Evolutionary conservation across 1,140 invertebrate species (phyloP), one percentile per base, ranked within the genome.

Genomic region (Calycopis cecrops): DNA sequence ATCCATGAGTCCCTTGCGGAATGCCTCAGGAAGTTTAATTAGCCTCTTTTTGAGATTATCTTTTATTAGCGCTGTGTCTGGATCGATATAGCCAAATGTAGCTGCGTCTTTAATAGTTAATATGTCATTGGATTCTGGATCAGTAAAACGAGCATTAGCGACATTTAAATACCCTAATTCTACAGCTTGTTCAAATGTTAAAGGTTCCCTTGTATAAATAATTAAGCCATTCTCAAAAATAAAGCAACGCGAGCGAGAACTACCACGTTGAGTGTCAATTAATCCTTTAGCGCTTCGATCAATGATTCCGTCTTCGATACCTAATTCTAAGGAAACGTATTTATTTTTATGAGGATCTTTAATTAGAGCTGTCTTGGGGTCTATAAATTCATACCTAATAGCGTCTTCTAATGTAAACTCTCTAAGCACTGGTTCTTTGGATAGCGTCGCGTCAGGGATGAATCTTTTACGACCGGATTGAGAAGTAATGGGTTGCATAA

Each of bases 21-120:
- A 95, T 11, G 95, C 96, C 76, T 97, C 95, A 17, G 93, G 92
- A 53, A 98, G 88, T 71, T 95, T 96, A 8, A 97, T 90, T 55
- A 97, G 82, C 71, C 93, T 92, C 67, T 93, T 92, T 71, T 95
- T 95, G 62, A 93, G 90, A 59, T 92, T 91, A 88, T 97, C 96
- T 90, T 97, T 97, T 38, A 98, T 92, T 53, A 97, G 84, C 33
- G 94, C 95, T 8, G 95, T 95, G 78, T 96, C 92, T 0, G 95
- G 92, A 88, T 98, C 95, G 47, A 99, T 92, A 34, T 95, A 91
- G 53, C 96, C 96, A 14, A 92, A 88, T 57, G 91, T 90, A 48
- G 96, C 90, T 1, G 96, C 95, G 73, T 98, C 95, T 88, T 95
- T 94, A 10, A 99, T 88, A 11, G 93, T 92, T n/a, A 95, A 79